These are phyloP conservation scores for Piaya cayana DNA, from an alignment of 2,113 vertebrate species.

Conservation along the genomic window DNA sequence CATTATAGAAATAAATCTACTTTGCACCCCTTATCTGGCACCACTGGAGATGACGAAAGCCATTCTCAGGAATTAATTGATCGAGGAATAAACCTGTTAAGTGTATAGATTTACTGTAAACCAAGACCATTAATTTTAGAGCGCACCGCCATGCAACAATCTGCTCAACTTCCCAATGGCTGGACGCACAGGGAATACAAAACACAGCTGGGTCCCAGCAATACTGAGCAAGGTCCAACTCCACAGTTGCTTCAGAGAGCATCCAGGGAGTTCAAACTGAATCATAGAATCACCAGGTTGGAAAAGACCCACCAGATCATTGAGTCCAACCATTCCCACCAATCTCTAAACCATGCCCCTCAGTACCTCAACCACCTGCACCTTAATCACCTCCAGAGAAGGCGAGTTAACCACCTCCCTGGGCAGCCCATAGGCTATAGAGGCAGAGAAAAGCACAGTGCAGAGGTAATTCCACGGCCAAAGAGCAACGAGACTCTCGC, in stretches of 20 bases:
- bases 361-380: no score
- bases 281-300: no score
- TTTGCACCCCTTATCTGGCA: slow-evolving; percentile 42
- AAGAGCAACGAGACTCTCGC: not conserved
- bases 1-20: slow-evolving; percentile 65
- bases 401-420: no score
- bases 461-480: not conserved
- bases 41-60: slow-evolving; percentile 58
- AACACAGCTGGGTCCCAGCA: not conserved
- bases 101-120: slow-evolving; percentile 71
- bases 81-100: slow-evolving; percentile 71
- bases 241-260: not conserved
- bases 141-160: not conserved
- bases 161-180: not conserved
- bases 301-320: no score
- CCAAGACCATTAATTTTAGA: slow-evolving; percentile 27
- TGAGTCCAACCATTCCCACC: no score
- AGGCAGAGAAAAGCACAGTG: no score
- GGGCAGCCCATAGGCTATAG: no score
- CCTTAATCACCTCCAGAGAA: no score
- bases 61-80: slow-evolving; percentile 70
- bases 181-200: slow-evolving; percentile 14
- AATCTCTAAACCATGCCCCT: no score
- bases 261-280: not conserved
- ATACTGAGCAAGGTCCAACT: not conserved